phyloP scores from a whole-genome alignment of 37 sponge, comb jelly and placozoan genomes.

The Geodia barretti region DNA sequence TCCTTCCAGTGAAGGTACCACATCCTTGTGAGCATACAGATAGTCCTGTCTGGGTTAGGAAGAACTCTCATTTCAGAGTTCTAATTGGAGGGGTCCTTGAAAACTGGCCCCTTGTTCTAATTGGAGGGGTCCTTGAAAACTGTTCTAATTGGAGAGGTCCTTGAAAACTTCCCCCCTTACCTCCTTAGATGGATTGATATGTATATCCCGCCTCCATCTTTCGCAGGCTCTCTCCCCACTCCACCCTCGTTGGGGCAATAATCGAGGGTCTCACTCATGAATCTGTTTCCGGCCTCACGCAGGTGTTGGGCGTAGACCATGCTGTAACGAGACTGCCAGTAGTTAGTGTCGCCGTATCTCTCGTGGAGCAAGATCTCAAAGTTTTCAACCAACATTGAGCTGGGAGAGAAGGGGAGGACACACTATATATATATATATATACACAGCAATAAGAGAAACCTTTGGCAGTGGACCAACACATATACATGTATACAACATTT shows the following conservation, averaged over 20 bases:
- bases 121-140: no score
- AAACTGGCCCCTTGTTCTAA: no score
- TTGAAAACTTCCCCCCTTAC: no score
- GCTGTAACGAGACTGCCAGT: constrained; percentile 87
- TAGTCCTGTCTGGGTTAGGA: constrained; percentile 27
- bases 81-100: background rate
- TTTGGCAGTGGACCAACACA: no score
- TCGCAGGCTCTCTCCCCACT: constrained; percentile 31
- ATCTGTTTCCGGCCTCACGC: constrained; percentile 59
- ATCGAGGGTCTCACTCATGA: constrained; percentile 61
- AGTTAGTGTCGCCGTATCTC: constrained; percentile 67
- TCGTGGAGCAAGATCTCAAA: constrained; percentile 78
- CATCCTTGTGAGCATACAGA: constrained; percentile 31
- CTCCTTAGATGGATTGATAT: constrained; percentile 88
- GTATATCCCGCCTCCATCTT: constrained; percentile 75
- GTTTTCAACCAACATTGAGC: constrained; percentile 66
- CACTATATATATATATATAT: no score
- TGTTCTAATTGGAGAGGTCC: no score
- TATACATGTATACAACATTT: no score
- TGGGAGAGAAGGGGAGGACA: constrained; percentile 19
- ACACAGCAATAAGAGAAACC: background rate
- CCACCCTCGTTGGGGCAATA: constrained; percentile 55
- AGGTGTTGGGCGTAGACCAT: constrained; percentile 88
- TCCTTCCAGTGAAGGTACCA: constrained; percentile 81
- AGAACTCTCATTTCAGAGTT: background rate